Conservation (phyloP, 2,797 vertebrate species). For the Ceyx erithaca region DNA sequence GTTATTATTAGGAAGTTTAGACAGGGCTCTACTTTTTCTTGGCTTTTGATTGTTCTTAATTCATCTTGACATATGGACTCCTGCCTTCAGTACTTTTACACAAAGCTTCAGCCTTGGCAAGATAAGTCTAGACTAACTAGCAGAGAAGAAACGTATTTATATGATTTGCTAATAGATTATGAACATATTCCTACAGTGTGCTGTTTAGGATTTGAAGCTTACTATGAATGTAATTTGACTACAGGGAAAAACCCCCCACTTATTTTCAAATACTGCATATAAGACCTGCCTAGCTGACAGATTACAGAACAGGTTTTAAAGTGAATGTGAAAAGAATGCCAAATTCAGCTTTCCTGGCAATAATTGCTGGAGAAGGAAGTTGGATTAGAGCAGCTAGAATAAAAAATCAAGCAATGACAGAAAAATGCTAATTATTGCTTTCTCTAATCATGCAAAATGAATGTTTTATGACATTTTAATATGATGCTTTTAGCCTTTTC, state of each 20-base stretch:
- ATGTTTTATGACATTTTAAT: conserved; percentile 74
- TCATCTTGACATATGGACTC: conserved; percentile 6
- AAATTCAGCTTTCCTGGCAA: conserved; percentile 65
- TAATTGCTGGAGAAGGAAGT: conserved; percentile 16
- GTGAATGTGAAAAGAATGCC: conserved; percentile 66
- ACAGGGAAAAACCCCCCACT: neutral
- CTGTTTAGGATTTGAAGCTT: conserved; percentile 15
- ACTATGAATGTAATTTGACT: conserved; percentile 22
- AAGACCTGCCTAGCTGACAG: conserved; percentile 46
- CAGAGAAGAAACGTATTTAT: neutral
- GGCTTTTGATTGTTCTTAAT: neutral
- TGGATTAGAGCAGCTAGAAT: conserved; percentile 39
- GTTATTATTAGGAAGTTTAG: conserved; percentile 58
- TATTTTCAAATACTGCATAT: conserved; percentile 31
- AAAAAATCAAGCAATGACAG: conserved; percentile 43
- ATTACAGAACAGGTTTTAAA: conserved; percentile 71
- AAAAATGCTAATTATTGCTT: conserved; percentile 47
- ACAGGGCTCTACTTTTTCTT: neutral
- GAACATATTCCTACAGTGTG: neutral
- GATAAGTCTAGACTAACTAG: conserved; percentile 7
- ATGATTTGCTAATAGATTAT: conserved; percentile 40
- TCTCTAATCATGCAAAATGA: conserved; percentile 52
- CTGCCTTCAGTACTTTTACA: conserved; percentile 14
- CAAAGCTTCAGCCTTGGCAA: conserved; percentile 28
- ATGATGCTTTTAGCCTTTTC: conserved; percentile 66